Conservation (phyloP, 2,888 invertebrate genomes). For the Phytoseiulus persimilis region DNA sequence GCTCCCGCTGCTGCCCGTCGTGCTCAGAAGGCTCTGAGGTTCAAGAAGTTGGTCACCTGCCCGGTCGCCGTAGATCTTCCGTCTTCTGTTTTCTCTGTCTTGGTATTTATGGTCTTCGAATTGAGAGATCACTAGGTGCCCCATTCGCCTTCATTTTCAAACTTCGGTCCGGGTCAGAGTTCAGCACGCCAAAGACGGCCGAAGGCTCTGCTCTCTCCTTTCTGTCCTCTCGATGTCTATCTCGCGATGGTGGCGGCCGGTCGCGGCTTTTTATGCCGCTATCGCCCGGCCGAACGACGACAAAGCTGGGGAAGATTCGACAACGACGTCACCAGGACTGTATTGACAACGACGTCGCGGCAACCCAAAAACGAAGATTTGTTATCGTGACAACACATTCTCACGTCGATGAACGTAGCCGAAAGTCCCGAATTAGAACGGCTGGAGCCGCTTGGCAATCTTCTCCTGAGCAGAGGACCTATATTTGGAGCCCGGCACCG, state of each 20-base stretch:
- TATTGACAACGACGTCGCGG: neutral
- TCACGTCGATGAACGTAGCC: neutral
- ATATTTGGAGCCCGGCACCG: no score
- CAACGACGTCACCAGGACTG: neutral
- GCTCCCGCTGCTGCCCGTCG: neutral
- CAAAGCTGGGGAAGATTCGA: neutral
- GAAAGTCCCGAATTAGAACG: neutral
- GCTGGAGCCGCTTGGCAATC: no score
- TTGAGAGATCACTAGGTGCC: neutral
- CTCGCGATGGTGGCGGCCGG: neutral
- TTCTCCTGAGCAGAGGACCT: no score
- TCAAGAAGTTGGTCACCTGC: neutral
- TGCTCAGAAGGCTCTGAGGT: neutral
- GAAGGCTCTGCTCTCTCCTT: neutral
- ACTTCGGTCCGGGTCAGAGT: neutral
- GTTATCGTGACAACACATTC: neutral
- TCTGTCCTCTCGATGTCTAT: neutral
- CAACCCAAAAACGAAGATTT: neutral
- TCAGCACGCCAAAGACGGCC: neutral
- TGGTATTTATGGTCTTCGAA: neutral
- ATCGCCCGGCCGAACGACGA: neutral
- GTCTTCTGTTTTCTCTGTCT: neutral
- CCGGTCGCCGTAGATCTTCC: neutral
- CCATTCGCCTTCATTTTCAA: neutral
- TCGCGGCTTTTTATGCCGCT: neutral